Percentiles rank a stretch among this genome's conserved stretches.
Evolutionary conservation across 2,113 vertebrate species (phyloP).

Genomic region (Procapra przewalskii): DNA sequence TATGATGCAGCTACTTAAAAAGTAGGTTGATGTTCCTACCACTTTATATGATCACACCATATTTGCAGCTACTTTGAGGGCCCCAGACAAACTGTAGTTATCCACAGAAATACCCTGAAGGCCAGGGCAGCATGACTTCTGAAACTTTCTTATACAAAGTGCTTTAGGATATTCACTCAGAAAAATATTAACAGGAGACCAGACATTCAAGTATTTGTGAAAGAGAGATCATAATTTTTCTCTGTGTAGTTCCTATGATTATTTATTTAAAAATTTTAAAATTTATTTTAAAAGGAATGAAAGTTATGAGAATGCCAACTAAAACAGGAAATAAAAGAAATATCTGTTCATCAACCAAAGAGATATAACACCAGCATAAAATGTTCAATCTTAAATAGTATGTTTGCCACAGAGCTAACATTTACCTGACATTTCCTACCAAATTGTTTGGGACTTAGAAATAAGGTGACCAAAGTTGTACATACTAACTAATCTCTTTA

Average conservation of each 20-base stretch:
- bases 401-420: not conserved
- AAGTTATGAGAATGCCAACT: not conserved
- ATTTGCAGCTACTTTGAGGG: not conserved
- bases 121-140: not conserved
- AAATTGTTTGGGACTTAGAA: not conserved
- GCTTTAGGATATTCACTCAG: not conserved
- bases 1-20: not conserved
- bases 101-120: not conserved
- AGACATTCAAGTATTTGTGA: not conserved
- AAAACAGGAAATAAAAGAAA: not conserved
- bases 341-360: not conserved
- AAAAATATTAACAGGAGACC: not conserved
- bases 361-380: not conserved
- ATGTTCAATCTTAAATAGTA: not conserved
- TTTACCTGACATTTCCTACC: not conserved
- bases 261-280: no score
- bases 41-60: not conserved
- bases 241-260: not conserved
- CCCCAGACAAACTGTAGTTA: not conserved
- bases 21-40: not conserved
- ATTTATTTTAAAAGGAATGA: not conserved
- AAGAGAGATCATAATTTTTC: not conserved
- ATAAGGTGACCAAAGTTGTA: not conserved
- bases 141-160: not conserved
- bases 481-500: not conserved